A percentile compares a stretch with the other conserved stretches of the same genome.
Conservation (phyloP, 2,888 invertebrate species). For the Drosophila demipolita region DNA sequence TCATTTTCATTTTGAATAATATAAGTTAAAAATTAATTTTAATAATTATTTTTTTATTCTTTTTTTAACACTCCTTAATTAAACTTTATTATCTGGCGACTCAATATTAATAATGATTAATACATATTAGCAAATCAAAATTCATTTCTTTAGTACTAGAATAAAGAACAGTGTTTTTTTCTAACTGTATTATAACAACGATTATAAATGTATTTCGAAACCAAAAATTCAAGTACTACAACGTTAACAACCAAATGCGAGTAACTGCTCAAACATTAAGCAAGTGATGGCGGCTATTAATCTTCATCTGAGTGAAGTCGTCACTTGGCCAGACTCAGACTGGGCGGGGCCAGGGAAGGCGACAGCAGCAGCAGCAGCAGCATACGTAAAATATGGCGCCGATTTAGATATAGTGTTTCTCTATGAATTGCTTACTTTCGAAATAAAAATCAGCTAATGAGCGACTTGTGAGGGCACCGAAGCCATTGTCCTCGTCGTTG, state of each 20-base stretch:
- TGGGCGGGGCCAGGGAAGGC: slow-evolving; percentile 4
- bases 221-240: slow-evolving; percentile 16
- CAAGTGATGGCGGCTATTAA: slow-evolving; percentile 60
- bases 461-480: slow-evolving; percentile 67
- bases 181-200: slow-evolving; percentile 1
- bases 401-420: slow-evolving; percentile 45
- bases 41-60: neutral
- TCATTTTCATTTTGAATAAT: neutral
- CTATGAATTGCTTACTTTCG: slow-evolving; percentile 68
- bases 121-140: neutral
- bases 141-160: neutral
- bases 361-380: slow-evolving; percentile 11
- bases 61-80: neutral
- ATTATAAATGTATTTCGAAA: slow-evolving; percentile 39
- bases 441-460: slow-evolving; percentile 68
- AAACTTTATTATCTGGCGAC: neutral
- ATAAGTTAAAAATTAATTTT: neutral
- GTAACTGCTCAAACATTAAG: slow-evolving; percentile 13
- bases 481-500: slow-evolving; percentile 34
- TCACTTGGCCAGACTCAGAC: slow-evolving; percentile 22
- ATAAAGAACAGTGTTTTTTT: neutral
- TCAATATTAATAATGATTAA: neutral
- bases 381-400: slow-evolving; percentile 25
- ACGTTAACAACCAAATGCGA: neutral
- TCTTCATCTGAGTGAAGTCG: slow-evolving; percentile 54